Conservation (phyloP, 35 echinoderm and acorn worm species). For the Eucidaris tribuloides region DNA sequence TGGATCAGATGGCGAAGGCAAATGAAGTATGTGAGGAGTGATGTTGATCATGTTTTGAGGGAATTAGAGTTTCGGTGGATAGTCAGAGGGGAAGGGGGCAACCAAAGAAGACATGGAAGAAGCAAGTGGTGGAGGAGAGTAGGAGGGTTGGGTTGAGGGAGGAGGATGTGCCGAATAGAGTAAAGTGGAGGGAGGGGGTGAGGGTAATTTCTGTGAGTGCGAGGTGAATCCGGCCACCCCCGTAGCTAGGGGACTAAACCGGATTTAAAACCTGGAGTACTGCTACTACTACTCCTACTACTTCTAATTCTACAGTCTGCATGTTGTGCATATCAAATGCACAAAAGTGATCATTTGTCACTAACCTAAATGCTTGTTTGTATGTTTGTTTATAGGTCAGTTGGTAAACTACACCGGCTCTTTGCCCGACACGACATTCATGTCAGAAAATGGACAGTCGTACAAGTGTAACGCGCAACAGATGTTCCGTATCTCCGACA, state of each 20-base stretch:
- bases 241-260: neutral
- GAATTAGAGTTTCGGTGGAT: too few species aligned
- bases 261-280: neutral
- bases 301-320: neutral
- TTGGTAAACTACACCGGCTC: neutral
- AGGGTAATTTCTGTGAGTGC: neutral
- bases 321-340: too few species aligned
- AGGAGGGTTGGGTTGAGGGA: too few species aligned
- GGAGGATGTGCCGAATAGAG: too few species aligned
- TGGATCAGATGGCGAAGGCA: too few species aligned
- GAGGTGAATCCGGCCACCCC: neutral
- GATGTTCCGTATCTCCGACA: neutral
- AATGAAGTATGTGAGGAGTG: too few species aligned
- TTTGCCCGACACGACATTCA: neutral
- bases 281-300: neutral
- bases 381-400: neutral
- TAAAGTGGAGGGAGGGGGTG: too few species aligned
- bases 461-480: neutral
- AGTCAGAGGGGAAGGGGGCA: too few species aligned
- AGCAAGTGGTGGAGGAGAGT: too few species aligned
- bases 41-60: too few species aligned
- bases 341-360: too few species aligned
- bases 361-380: neutral
- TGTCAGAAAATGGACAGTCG: neutral
- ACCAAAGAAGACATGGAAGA: too few species aligned